A percentile compares a stretch with the other conserved stretches of the same genome.
Evolutionary conservation across 2,113 vertebrate species (phyloP).

Genomic region (Abramis brama): DNA sequence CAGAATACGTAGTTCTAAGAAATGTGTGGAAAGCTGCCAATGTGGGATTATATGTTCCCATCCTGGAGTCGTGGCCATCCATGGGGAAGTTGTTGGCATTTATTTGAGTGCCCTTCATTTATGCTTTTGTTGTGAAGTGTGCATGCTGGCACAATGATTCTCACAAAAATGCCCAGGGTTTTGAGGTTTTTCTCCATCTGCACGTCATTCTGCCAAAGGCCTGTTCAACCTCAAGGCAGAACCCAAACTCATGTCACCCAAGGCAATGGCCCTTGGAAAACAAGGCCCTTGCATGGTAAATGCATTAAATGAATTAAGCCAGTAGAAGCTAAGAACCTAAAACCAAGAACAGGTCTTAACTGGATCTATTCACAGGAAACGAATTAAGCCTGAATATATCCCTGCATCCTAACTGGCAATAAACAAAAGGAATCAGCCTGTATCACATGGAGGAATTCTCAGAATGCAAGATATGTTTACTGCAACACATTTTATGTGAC

Average conservation of each 20-base stretch:
- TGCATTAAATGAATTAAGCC: neutral
- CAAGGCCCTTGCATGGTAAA: neutral
- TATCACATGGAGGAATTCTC: slow-evolving; percentile 5
- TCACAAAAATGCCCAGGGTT: neutral
- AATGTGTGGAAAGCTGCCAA: neutral
- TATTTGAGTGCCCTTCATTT: neutral
- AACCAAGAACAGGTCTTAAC: neutral
- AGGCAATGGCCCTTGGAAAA: no score
- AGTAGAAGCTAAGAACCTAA: neutral
- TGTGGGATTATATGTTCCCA: neutral
- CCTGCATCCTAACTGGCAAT: neutral
- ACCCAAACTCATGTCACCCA: neutral
- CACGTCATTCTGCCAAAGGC: neutral
- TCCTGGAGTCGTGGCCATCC: neutral
- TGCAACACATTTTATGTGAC: slow-evolving; percentile 11
- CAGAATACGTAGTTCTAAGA: neutral
- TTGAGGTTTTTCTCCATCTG: neutral
- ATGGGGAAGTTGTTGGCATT: neutral
- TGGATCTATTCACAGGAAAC: slow-evolving; percentile 29
- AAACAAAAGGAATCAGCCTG: slow-evolving; percentile 3
- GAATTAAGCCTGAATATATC: slow-evolving; percentile 25
- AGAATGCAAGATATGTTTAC: slow-evolving; percentile 28
- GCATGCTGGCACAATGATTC: neutral
- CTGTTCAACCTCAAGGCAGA: neutral
- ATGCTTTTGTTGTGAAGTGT: neutral